phyloP scores from a whole-genome alignment of 1,140 invertebrate species.

The Cyclargus thomasi region DNA sequence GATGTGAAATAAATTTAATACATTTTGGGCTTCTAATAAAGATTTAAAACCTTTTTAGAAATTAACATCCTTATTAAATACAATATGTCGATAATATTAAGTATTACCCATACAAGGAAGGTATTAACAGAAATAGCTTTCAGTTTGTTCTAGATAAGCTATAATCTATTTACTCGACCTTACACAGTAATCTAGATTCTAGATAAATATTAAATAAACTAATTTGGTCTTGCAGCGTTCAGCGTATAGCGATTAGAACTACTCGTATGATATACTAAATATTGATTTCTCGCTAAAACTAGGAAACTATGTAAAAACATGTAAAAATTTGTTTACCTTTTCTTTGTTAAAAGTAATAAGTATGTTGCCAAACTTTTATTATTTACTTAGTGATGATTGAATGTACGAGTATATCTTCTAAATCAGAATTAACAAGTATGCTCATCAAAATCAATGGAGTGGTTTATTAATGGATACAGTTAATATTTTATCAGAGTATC shows the following conservation, averaged over 20 bases:
- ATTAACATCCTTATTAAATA: background rate
- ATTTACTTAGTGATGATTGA: too few relatives aligned
- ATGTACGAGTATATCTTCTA: too few relatives aligned
- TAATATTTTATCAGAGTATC: too few relatives aligned
- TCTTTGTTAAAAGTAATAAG: too few relatives aligned
- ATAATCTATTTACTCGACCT: background rate
- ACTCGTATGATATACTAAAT: background rate
- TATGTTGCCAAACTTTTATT: too few relatives aligned
- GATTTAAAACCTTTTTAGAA: too few relatives aligned
- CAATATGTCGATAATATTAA: background rate
- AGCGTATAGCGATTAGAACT: background rate
- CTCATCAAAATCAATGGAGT: too few relatives aligned
- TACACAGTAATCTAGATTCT: background rate
- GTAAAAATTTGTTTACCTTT: too few relatives aligned
- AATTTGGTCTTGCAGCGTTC: background rate
- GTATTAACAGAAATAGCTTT: slow-evolving; percentile 5
- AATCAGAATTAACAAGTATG: too few relatives aligned
- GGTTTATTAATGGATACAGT: too few relatives aligned
- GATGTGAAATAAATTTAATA: background rate
- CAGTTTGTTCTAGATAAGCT: slow-evolving; percentile 10
- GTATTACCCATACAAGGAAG: background rate
- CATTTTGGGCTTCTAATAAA: background rate
- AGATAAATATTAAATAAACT: slow-evolving; percentile 4
- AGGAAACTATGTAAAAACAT: too few relatives aligned
- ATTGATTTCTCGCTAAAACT: background rate